phyloP scores from a whole-genome alignment of 2,888 invertebrate genomes.

The Eristalinus sepulchralis region DNA sequence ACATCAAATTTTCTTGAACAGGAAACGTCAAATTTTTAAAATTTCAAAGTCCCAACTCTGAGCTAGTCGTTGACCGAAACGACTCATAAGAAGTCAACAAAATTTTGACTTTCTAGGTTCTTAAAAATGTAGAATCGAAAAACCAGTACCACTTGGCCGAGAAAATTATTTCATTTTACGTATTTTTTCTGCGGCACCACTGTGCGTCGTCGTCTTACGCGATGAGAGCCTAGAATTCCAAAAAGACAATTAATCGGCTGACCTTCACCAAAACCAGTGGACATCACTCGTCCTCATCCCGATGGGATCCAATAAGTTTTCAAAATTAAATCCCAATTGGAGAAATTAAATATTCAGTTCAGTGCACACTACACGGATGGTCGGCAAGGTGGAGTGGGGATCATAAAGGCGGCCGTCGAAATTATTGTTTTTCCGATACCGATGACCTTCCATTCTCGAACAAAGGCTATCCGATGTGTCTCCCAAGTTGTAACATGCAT shows the following conservation, averaged over 20 bases:
- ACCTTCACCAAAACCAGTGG: background rate
- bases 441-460: background rate
- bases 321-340: background rate
- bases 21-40: too few relatives aligned
- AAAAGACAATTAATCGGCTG: background rate
- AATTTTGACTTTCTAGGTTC: too few relatives aligned
- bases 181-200: too few relatives aligned
- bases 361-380: background rate
- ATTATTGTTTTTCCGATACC: conserved; percentile 2
- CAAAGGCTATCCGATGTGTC: conserved; percentile 6
- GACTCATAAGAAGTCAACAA: too few relatives aligned
- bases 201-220: too few relatives aligned
- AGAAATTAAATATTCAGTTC: background rate
- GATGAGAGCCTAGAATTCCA: too few relatives aligned
- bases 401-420: background rate
- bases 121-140: too few relatives aligned
- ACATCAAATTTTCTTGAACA: too few relatives aligned
- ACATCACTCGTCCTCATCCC: background rate
- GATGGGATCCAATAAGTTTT: background rate
- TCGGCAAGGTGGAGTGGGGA: background rate
- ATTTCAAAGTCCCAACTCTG: too few relatives aligned
- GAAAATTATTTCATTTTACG: too few relatives aligned
- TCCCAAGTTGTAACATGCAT: conserved; percentile 8
- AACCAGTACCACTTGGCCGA: too few relatives aligned
- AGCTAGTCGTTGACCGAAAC: too few relatives aligned